Evolutionary conservation across 2,113 vertebrate genomes (phyloP).

Genomic region (Chlamydotis undulata): DNA sequence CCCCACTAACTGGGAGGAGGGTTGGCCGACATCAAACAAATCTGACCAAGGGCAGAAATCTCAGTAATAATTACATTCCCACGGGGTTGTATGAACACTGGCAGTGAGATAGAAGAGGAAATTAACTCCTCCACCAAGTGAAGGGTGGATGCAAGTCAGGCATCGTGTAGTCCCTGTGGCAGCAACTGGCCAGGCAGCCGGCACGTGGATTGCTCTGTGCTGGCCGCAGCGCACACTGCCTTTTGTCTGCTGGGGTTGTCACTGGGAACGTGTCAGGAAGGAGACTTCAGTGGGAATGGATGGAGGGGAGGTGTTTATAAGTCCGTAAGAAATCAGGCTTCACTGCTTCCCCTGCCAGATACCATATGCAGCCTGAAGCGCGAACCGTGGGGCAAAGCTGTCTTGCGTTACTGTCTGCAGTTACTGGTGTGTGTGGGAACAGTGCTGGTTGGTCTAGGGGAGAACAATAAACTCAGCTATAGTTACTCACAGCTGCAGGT

Average conservation of each 20-base stretch:
- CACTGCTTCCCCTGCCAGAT: neutral
- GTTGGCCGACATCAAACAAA: conserved; percentile 24
- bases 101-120: neutral
- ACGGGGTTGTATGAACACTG: neutral
- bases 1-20: neutral
- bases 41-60: conserved; percentile 29
- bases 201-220: neutral
- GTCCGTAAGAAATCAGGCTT: neutral
- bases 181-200: neutral
- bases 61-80: conserved; percentile 41
- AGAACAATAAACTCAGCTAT: neutral
- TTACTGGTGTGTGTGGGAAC: neutral
- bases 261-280: neutral
- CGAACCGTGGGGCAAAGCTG: neutral
- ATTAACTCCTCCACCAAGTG: conserved; percentile 25
- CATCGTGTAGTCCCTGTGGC: neutral
- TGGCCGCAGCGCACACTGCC: rapidly evolving
- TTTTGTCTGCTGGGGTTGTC: neutral
- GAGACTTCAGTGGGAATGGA: neutral
- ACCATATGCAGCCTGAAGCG: neutral
- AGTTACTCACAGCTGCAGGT: neutral
- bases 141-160: neutral
- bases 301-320: neutral
- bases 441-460: neutral
- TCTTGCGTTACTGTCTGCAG: neutral